Percentiles rank a stretch among this genome's conserved stretches.
phyloP scores from a whole-genome alignment of 2,888 invertebrate genomes.

The Gastrophysa polygoni region DNA sequence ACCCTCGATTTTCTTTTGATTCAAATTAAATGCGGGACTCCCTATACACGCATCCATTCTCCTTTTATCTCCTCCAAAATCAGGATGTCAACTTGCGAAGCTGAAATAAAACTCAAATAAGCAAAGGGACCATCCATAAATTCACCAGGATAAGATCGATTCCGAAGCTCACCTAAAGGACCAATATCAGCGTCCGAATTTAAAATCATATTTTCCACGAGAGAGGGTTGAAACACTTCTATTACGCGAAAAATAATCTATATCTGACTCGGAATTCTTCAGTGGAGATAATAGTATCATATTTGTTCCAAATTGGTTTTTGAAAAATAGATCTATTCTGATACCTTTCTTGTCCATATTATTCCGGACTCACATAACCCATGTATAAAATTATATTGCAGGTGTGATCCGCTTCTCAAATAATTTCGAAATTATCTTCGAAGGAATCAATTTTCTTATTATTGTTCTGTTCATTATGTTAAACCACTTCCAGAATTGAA shows the following conservation, averaged over 20 bases:
- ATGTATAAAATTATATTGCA: too few relatives aligned
- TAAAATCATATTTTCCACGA: constrained; percentile 57
- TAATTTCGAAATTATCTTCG: too few relatives aligned
- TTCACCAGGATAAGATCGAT: constrained; percentile 51
- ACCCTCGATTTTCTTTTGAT: constrained; percentile 4
- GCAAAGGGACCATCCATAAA: constrained; percentile 45
- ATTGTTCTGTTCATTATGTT: too few relatives aligned
- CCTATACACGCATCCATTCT: constrained; percentile 23
- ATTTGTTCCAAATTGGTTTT: too few relatives aligned
- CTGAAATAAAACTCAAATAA: constrained; percentile 46
- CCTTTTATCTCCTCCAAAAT: constrained; percentile 28
- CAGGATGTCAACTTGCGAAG: constrained; percentile 41
- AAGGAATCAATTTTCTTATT: too few relatives aligned
- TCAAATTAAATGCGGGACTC: constrained; percentile 11
- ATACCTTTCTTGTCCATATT: too few relatives aligned
- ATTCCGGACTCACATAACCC: too few relatives aligned
- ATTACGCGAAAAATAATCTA: not conserved
- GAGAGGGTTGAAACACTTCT: constrained; percentile 17
- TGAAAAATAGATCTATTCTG: too few relatives aligned
- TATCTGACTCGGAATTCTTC: too few relatives aligned
- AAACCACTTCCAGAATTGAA: too few relatives aligned
- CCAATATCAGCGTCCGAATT: constrained; percentile 55
- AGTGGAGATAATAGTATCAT: too few relatives aligned
- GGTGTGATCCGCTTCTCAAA: too few relatives aligned
- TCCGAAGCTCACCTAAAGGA: constrained; percentile 52